Conservation (phyloP, 2,113 vertebrate genomes). For the Dicrurus megarhynchus region DNA sequence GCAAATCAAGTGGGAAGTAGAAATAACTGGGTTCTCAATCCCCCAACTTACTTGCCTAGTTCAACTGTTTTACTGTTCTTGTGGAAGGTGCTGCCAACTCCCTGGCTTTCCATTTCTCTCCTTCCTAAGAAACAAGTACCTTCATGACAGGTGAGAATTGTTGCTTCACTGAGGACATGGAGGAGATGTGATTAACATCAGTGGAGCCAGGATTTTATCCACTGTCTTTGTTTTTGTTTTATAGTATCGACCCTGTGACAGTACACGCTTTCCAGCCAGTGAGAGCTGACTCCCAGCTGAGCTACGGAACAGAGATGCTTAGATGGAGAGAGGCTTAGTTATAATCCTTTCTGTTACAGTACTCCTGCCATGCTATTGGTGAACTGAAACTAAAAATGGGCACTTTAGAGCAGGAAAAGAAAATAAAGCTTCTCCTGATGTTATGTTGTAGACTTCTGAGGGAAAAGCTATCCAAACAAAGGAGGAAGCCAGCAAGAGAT, state of each 20-base stretch:
- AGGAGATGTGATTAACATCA: background rate
- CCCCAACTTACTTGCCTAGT: background rate
- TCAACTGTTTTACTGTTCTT: background rate
- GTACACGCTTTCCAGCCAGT: background rate
- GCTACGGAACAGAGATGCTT: background rate
- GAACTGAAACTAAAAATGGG: background rate
- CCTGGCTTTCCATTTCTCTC: background rate
- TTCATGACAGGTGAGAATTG: background rate
- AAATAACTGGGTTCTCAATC: background rate
- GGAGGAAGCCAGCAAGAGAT: background rate
- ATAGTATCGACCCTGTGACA: background rate
- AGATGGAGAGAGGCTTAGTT: background rate
- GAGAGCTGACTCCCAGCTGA: background rate
- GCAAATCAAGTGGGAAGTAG: background rate
- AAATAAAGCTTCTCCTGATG: background rate
- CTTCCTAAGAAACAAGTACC: background rate
- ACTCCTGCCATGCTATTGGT: background rate
- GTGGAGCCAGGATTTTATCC: background rate
- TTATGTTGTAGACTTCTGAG: background rate
- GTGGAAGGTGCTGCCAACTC: background rate
- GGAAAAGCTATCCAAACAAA: background rate
- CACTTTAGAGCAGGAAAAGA: background rate
- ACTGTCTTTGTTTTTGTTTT: background rate
- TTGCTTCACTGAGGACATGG: background rate
- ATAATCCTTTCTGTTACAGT: background rate